phyloP scores from a whole-genome alignment of 2,888 invertebrate genomes.

The Dioctria rufipes region DNA sequence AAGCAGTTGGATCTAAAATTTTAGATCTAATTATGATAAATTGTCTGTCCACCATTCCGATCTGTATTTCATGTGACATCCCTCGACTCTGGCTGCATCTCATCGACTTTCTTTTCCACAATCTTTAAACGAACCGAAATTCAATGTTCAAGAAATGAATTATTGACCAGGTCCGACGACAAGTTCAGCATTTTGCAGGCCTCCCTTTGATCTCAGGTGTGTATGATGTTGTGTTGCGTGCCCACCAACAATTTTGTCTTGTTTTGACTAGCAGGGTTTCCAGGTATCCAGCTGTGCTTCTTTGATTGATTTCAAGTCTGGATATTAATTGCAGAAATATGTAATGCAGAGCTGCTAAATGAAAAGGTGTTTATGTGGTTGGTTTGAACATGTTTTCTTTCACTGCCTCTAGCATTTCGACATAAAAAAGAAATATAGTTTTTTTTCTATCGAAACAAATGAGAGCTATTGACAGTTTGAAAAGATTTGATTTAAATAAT shows the following conservation, averaged over 20 bases:
- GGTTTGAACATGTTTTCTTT: no score
- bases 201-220: not conserved
- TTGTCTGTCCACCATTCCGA: not conserved
- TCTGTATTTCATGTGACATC: not conserved
- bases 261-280: conserved; percentile 28
- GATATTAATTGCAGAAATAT: not conserved
- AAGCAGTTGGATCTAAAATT: not conserved
- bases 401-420: no score
- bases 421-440: no score
- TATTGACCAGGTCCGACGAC: not conserved
- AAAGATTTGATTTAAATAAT: no score
- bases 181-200: not conserved
- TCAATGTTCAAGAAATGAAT: conserved; percentile 27
- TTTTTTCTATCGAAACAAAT: no score
- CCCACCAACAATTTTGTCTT: conserved; percentile 22
- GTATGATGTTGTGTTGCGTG: conserved; percentile 23
- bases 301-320: not conserved
- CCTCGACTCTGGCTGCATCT: not conserved
- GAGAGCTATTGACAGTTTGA: no score
- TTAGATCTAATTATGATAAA: conserved; percentile 15
- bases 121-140: conserved; percentile 22
- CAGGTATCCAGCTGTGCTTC: not conserved
- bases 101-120: not conserved
- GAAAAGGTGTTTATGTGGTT: not conserved
- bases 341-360: not conserved